phyloP scores from a whole-genome alignment of 2,888 invertebrate genomes.

The Thecocarcelia acutangulata region DNA sequence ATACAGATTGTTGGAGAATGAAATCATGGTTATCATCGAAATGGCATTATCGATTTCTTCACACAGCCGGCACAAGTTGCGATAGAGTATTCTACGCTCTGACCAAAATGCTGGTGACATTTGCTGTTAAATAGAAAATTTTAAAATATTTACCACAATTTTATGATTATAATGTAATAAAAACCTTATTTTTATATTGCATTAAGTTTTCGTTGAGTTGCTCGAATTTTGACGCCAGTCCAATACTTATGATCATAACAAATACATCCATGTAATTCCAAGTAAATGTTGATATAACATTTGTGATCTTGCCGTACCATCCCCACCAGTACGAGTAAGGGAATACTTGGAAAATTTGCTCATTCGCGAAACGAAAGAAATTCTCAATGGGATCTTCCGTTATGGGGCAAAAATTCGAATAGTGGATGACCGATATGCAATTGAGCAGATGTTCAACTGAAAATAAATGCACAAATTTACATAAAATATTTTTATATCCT shows the following conservation, averaged over 20 bases:
- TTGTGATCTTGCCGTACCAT: constrained; percentile 79
- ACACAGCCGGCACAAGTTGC: constrained; percentile 82
- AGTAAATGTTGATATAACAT: constrained; percentile 85
- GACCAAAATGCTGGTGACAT: constrained; percentile 82
- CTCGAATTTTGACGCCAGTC: constrained; percentile 85
- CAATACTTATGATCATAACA: constrained; percentile 88
- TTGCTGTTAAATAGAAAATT: constrained; percentile 70
- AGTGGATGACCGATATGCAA: constrained; percentile 75
- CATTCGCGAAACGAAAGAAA: constrained; percentile 75
- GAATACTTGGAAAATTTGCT: constrained; percentile 75
- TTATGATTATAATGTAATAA: constrained; percentile 45
- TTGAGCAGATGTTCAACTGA: constrained; percentile 79
- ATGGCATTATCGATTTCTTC: constrained; percentile 82
- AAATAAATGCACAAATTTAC: too few species aligned
- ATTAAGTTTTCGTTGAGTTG: constrained; percentile 84
- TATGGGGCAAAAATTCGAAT: constrained; percentile 75
- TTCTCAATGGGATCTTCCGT: constrained; percentile 77
- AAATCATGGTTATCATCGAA: constrained; percentile 82
- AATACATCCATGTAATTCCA: constrained; percentile 90
- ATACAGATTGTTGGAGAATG: constrained; percentile 84
- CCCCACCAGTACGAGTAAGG: constrained; percentile 74
- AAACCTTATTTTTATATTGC: constrained; percentile 82
- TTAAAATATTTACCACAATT: not conserved
- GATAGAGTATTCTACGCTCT: constrained; percentile 83
- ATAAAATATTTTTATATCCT: not conserved